These are phyloP conservation scores for Syngnathoides biaculeatus DNA, from an alignment of 2,113 vertebrate species.

Conservation along the genomic window DNA sequence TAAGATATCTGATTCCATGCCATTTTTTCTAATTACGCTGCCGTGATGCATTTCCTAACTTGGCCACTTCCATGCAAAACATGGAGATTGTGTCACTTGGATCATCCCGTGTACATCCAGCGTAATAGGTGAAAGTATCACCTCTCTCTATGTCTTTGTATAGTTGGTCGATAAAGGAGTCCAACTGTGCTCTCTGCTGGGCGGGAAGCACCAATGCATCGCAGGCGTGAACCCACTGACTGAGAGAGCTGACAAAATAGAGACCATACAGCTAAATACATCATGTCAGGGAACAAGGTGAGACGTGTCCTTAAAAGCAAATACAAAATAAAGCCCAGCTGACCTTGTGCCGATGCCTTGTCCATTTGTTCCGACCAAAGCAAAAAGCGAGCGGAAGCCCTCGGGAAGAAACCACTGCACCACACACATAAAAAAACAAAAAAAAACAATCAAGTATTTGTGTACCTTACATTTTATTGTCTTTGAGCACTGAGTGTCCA, in stretches of 20 bases:
- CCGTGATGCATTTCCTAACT: neutral
- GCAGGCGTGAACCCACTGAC: conserved; percentile 95
- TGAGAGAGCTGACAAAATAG: conserved; percentile 79
- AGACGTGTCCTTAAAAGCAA: neutral
- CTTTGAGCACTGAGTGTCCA: neutral
- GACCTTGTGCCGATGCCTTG: conserved; percentile 98
- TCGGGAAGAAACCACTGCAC: conserved; percentile 93
- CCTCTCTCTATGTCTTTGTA: conserved; percentile 99
- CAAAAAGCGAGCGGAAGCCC: conserved; percentile 92
- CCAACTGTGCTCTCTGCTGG: conserved; percentile 88
- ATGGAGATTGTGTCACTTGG: neutral
- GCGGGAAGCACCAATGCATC: conserved; percentile 84
- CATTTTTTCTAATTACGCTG: too few species aligned
- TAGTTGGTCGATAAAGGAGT: conserved; percentile 91
- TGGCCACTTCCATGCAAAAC: too few species aligned
- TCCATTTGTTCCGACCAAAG: conserved; percentile 93
- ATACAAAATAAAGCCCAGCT: neutral
- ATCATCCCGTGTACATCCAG: neutral
- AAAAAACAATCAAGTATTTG: neutral
- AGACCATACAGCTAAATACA: neutral
- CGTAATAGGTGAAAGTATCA: conserved; percentile 52
- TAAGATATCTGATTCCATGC: neutral
- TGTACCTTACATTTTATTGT: neutral
- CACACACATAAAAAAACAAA: conserved; percentile 35
- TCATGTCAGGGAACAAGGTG: neutral